Conservation (phyloP, 2,888 invertebrate genomes). For the Watsonalla binaria region DNA sequence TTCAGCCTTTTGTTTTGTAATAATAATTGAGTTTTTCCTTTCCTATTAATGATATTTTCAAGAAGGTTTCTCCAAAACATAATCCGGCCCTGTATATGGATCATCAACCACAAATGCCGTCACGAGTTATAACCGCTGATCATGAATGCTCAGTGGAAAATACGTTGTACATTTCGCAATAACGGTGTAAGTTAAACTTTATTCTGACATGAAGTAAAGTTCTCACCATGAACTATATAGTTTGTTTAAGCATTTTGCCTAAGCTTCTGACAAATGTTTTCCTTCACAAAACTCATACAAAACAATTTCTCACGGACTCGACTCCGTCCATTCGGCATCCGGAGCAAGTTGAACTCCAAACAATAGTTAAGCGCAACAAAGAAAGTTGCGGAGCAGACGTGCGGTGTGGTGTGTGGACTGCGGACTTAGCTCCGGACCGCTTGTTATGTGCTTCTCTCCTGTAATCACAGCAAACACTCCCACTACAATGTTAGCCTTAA, state of each 20-base stretch:
- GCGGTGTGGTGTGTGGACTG: slow-evolving; percentile 42
- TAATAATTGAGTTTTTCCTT: no score
- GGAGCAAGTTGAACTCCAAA: slow-evolving; percentile 66
- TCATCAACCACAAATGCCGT: no score
- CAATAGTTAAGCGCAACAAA: slow-evolving; percentile 70
- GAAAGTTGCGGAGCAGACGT: slow-evolving; percentile 53
- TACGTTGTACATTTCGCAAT: no score
- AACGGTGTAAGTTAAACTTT: neutral
- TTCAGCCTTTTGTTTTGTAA: no score
- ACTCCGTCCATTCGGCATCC: slow-evolving; percentile 66
- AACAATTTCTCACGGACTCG: slow-evolving; percentile 67
- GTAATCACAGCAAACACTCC: slow-evolving; percentile 42
- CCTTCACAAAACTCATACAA: slow-evolving; percentile 71
- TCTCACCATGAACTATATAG: slow-evolving; percentile 16
- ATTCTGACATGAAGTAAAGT: slow-evolving; percentile 17
- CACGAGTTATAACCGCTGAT: no score
- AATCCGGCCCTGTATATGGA: no score
- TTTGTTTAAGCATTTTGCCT: slow-evolving; percentile 62
- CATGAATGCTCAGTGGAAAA: no score
- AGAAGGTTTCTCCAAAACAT: no score
- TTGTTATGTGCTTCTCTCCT: slow-evolving; percentile 34
- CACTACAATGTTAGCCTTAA: slow-evolving; percentile 23
- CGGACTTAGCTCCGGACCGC: slow-evolving; percentile 38
- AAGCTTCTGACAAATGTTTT: slow-evolving; percentile 72
- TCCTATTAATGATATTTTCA: no score